Percentiles rank a stretch among this genome's conserved stretches.
Evolutionary conservation across 2,113 vertebrate genomes (phyloP).

Genomic region (human): DNA sequence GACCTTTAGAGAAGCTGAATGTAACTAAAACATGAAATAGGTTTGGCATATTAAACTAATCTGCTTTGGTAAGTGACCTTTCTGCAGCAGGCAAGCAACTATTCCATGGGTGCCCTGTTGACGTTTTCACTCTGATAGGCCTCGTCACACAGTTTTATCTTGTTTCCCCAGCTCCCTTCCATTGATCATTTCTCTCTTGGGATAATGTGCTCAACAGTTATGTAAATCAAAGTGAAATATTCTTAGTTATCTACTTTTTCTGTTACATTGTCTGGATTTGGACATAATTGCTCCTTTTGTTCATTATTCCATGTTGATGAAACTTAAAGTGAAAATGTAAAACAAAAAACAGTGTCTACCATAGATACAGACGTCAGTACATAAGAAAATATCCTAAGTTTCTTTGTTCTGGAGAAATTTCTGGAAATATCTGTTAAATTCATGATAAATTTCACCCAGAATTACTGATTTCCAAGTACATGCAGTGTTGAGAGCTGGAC

Average conservation of each 20-base stretch:
- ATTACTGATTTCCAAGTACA: neutral
- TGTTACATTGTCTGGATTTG: neutral
- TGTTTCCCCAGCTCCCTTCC: neutral
- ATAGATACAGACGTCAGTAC: neutral
- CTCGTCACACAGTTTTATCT: neutral
- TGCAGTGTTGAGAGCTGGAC: neutral
- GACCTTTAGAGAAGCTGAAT: slow-evolving; percentile 48
- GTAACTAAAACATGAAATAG: slow-evolving; percentile 54
- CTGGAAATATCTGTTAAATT: neutral
- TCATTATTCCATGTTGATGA: neutral
- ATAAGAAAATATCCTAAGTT: neutral
- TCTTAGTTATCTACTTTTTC: neutral
- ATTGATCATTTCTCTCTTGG: neutral
- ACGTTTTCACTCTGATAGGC: neutral
- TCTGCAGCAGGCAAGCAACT: neutral
- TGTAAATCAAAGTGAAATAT: neutral
- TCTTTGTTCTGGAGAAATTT: neutral
- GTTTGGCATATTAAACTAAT: slow-evolving; percentile 54
- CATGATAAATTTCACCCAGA: neutral
- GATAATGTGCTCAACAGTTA: neutral
- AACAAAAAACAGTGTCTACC: neutral
- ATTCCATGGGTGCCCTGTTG: fast-evolving
- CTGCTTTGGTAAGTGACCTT: slow-evolving; percentile 36
- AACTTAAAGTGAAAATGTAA: neutral
- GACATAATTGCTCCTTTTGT: neutral